Evolutionary conservation across 2,113 vertebrate species (phyloP), one percentile per base, ranked within the genome.

Genomic region (Bombycilla garrulus): DNA sequence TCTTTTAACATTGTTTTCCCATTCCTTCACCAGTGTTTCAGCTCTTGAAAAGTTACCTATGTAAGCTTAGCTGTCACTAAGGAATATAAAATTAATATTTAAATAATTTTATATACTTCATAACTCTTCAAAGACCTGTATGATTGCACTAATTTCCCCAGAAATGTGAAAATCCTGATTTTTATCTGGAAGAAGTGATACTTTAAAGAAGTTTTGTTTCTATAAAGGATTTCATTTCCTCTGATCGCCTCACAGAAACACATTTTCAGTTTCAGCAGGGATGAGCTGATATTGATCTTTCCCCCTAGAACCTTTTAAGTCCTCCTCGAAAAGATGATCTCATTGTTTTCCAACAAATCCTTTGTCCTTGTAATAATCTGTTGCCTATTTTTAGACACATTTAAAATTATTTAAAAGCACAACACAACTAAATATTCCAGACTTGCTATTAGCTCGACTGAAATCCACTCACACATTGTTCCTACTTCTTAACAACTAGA

Each of bases 391-490:
- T 90, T 62, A 81, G 57, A 28, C 23, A 38, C 72, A 71, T 87
- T 94, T 91, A 42, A 92, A 70, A 86, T 64, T 83, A 56, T 53
- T 70, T 45, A 45, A 70, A 70, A 56, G 10, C n/a, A 47, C 3
- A 29, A 48, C 48, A 33, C 25, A 45, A 44, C 44, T 50, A 48
- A 88, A 61, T 31, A 72, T 67, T 31, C 42, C 47, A 77, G 67
- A 74, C 62, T 77, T 92, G 71, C 40, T 58, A 70, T 57, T 47
- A 91, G 69, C n/a, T 86, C 88, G 42, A 92, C 5, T 51, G 60
- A 94, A 97, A 96, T 64, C 54, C 48, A 58, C 64, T 61, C 54
- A 90, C 67, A 80, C 85, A 74, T 61, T 78, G 69, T 62, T 90
- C 48, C 60, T 78, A 81, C 50, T 88, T 67, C 70, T 86, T 88